Evolutionary conservation across 2,797 vertebrate genomes (phyloP).

Genomic region (Cyprinella venusta): DNA sequence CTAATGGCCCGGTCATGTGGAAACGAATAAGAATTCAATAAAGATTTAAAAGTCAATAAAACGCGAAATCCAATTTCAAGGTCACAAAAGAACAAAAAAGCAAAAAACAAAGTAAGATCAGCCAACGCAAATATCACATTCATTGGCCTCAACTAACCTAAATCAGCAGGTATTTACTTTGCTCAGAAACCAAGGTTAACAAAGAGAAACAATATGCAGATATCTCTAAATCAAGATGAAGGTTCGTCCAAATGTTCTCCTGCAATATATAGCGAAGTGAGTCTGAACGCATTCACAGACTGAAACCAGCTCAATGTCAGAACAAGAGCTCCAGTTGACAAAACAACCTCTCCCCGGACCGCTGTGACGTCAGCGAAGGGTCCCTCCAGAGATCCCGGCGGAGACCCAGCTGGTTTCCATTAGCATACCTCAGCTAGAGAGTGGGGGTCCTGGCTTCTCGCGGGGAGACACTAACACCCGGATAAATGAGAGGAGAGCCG

Average conservation of each 20-base stretch:
- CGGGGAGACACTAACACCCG: constrained; percentile 70
- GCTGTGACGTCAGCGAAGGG: constrained; percentile 58
- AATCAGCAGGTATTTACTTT: constrained; percentile 29
- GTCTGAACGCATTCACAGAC: constrained; percentile 54
- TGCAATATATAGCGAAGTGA: constrained; percentile 28
- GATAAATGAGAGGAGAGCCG: constrained; percentile 71
- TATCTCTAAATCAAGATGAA: constrained; percentile 40
- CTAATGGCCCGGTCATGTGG: neutral
- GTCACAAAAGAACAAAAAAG: neutral
- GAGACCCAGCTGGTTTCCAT: constrained; percentile 79
- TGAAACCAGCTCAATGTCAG: constrained; percentile 63
- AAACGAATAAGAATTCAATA: neutral
- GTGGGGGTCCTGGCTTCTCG: constrained; percentile 66
- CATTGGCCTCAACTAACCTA: constrained; percentile 4
- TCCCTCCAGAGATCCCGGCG: constrained; percentile 64
- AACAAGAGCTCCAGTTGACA: constrained; percentile 63
- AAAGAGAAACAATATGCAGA: neutral
- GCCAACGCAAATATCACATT: constrained; percentile 3
- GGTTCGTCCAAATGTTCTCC: constrained; percentile 1
- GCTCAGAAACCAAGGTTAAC: constrained; percentile 24
- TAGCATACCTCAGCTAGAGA: constrained; percentile 74
- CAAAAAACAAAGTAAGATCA: neutral
- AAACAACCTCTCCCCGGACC: constrained; percentile 64
- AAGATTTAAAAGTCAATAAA: constrained; percentile 5
- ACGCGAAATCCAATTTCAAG: constrained; percentile 6